Conservation (phyloP, 2,888 invertebrate genomes). For the Prosapia bicincta region DNA sequence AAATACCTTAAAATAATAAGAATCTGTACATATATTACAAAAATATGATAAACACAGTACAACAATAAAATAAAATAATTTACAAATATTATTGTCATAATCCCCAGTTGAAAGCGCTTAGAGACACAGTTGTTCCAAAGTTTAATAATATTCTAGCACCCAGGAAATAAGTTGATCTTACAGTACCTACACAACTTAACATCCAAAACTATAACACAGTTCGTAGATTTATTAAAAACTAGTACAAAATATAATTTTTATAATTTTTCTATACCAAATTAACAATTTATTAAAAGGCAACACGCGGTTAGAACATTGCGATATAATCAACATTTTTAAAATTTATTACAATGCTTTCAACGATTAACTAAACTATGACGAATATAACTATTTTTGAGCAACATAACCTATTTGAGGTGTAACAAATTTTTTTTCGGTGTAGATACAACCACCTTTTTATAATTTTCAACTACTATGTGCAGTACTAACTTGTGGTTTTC, state of each 20-base stretch:
- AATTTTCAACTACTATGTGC: background rate
- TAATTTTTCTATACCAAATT: background rate
- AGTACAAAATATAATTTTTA: background rate
- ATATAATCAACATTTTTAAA: background rate
- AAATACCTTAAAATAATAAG: conserved; percentile 29
- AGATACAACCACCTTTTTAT: background rate
- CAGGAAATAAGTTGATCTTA: background rate
- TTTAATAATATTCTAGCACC: background rate
- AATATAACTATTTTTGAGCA: conserved; percentile 26
- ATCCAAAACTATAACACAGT: background rate
- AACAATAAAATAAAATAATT: conserved; percentile 28
- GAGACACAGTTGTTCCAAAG: background rate
- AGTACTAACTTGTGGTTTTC: background rate
- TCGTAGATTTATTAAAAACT: background rate
- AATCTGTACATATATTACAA: conserved; percentile 34
- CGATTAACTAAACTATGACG: background rate
- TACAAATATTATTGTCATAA: conserved; percentile 28
- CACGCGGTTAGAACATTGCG: conserved; percentile 1
- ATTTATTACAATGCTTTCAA: background rate
- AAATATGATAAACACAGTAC: conserved; percentile 29
- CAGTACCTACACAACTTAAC: background rate
- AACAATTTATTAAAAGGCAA: conserved; percentile 2
- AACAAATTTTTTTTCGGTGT: background rate
- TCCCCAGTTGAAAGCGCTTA: conserved; percentile 4
- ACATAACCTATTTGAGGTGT: conserved; percentile 18